Evolutionary conservation across 2,888 invertebrate species (phyloP).

Genomic region (Onthophagus sagittarius): DNA sequence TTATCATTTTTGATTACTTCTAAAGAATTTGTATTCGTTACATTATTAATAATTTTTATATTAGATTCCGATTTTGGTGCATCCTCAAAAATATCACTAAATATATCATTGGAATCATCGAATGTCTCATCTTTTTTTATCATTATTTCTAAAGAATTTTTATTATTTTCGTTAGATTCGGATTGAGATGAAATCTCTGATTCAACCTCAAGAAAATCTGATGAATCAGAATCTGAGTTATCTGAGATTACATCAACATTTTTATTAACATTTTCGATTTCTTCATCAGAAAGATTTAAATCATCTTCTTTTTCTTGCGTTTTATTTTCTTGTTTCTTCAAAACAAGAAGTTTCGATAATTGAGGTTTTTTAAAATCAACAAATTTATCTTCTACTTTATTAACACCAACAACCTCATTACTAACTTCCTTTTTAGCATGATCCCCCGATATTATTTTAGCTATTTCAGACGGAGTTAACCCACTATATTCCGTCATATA

Average conservation of each 20-base stretch:
- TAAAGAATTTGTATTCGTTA: slow-evolving; percentile 29
- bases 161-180: background rate
- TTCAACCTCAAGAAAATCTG: slow-evolving; percentile 1
- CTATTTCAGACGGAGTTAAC: slow-evolving; percentile 67
- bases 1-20: slow-evolving; percentile 45
- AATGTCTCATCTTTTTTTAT: slow-evolving; percentile 43
- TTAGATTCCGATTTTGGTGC: background rate
- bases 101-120: slow-evolving; percentile 38
- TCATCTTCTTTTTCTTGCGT: background rate
- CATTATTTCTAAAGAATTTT: slow-evolving; percentile 43
- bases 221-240: background rate
- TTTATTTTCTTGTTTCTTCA: background rate
- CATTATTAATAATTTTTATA: background rate
- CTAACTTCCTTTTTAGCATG: background rate
- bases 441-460: slow-evolving; percentile 50
- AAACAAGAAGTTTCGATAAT: background rate
- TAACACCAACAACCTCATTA: background rate
- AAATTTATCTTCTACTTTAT: slow-evolving; percentile 7
- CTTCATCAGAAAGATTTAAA: background rate
- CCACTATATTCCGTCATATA: slow-evolving; percentile 77
- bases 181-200: slow-evolving; percentile 14
- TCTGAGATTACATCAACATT: background rate
- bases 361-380: background rate
- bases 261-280: background rate
- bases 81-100: slow-evolving; percentile 34